Evolutionary conservation across 2,113 vertebrate species (phyloP), one percentile per base, ranked within the genome.

Genomic region (Pampusana beccarii): DNA sequence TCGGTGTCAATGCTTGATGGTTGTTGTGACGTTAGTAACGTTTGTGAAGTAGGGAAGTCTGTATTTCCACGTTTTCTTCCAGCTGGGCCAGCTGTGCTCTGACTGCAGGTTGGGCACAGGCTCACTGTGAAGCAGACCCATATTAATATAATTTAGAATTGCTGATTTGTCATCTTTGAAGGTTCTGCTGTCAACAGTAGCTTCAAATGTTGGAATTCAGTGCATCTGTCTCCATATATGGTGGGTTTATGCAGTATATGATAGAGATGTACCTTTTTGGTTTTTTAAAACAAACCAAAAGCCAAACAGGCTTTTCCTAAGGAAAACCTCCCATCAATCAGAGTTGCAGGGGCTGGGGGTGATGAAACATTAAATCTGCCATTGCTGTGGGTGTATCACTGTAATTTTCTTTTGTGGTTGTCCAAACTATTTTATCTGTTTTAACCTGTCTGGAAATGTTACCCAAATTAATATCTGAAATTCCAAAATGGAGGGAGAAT

Each of bases 321-420:
- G 88, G 94, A 86, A 89, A 44, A 51, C 4, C 23, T 54, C 16
- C 26, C 7, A 2, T 57, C 31, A 64, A 31, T 74, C 34, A 31
- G 58, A 79, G 86, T 73, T 94, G 88, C 60, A 93, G 87, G 85
- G 90, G 62, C 48, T 73, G 46, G 29, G 42, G 56, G 34, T 83
- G 33, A 85, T 33, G 28, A 95, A 87, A 80, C 74, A 79, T 69
- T 84, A 75, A 85, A 28, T 9, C 64, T 65, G 62, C 53, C 67
- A 38, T 92, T 93, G 95, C 92, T 95, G 87, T 69, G 92, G 70
- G 66, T 65, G 46, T 65, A 71, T 83, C 13, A 13, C 79, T 83
- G 34, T 88, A n/a, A 50, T 54, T 96, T 91, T 60, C 54, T 92
- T 92, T 58, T 29, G 16, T 91, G 91, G 77, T 78, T 80, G 57